A percentile compares a stretch with the other conserved stretches of the same genome.
These are phyloP conservation scores for Benitochromis conjunctus DNA, from an alignment of 2,113 vertebrate genomes.

Conservation along the genomic window DNA sequence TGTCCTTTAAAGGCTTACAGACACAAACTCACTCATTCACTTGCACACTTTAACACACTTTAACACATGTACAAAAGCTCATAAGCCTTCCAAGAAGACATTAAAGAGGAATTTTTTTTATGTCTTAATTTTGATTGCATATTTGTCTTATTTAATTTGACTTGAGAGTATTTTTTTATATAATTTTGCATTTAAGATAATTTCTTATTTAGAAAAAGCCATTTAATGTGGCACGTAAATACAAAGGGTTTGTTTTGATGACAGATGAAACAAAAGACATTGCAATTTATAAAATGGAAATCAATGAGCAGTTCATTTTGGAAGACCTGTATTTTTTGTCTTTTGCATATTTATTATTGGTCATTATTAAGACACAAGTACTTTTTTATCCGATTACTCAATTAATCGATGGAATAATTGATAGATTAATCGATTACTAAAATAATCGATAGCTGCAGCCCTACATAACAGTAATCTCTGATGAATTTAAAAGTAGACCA, in stretches of 20 bases:
- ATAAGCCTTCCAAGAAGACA: neutral
- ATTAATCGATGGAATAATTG: neutral
- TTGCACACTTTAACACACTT: neutral
- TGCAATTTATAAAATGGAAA: fast-evolving
- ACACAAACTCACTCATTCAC: neutral
- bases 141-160: neutral
- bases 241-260: neutral
- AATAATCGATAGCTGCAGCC: neutral
- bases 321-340: neutral
- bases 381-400: neutral
- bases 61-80: fast-evolving
- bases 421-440: neutral
- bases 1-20: neutral
- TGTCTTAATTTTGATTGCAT: neutral
- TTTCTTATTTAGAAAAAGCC: fast-evolving
- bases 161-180: neutral
- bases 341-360: neutral
- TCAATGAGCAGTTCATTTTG: fast-evolving
- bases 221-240: neutral
- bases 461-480: neutral
- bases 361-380: neutral
- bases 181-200: neutral
- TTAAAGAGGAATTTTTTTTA: neutral
- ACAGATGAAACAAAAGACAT: neutral
- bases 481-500: neutral